Conservation (phyloP, 1,140 invertebrate species). For the Panagrolaimus sp. region DNA sequence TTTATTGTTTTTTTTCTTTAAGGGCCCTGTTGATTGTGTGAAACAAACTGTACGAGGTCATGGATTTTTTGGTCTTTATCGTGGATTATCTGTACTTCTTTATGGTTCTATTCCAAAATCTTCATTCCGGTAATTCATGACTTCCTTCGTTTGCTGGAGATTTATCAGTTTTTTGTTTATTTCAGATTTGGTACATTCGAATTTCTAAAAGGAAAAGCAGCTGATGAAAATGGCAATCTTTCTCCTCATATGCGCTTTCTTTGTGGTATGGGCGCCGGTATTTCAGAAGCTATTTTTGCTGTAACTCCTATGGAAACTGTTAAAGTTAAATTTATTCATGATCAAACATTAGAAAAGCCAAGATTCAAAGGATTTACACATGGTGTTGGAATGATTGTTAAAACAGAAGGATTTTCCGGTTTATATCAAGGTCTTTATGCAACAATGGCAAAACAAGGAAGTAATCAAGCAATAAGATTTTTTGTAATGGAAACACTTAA, state of each 20-base stretch:
- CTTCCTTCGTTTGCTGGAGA: neutral
- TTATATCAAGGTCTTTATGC: slow-evolving; percentile 88
- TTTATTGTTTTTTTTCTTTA: slow-evolving; percentile 12
- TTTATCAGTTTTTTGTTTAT: slow-evolving; percentile 35
- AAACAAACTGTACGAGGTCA: slow-evolving; percentile 80
- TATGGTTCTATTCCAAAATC: slow-evolving; percentile 79
- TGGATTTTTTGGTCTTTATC: slow-evolving; percentile 85
- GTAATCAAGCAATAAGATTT: slow-evolving; percentile 95
- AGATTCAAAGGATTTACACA: slow-evolving; percentile 87
- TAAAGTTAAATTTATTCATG: slow-evolving; percentile 99
- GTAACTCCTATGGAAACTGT: slow-evolving; percentile 99
- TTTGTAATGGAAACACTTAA: slow-evolving; percentile 93
- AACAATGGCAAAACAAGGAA: slow-evolving; percentile 94
- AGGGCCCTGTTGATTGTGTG: slow-evolving; percentile 84
- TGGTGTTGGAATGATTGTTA: slow-evolving; percentile 79
- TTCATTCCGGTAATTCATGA: slow-evolving; percentile 69
- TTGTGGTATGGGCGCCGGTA: slow-evolving; percentile 88
- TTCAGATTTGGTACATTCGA: slow-evolving; percentile 93
- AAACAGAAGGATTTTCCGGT: slow-evolving; percentile 72
- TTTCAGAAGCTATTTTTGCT: slow-evolving; percentile 86
- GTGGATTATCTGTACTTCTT: slow-evolving; percentile 85
- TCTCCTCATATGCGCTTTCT: slow-evolving; percentile 70
- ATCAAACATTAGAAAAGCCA: slow-evolving; percentile 77
- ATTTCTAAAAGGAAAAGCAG: slow-evolving; percentile 73
- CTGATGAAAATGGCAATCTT: slow-evolving; percentile 75